These are phyloP conservation scores for Rhabdophis nuchalis DNA, from an alignment of 2,797 vertebrate species.

Conservation along the genomic window DNA sequence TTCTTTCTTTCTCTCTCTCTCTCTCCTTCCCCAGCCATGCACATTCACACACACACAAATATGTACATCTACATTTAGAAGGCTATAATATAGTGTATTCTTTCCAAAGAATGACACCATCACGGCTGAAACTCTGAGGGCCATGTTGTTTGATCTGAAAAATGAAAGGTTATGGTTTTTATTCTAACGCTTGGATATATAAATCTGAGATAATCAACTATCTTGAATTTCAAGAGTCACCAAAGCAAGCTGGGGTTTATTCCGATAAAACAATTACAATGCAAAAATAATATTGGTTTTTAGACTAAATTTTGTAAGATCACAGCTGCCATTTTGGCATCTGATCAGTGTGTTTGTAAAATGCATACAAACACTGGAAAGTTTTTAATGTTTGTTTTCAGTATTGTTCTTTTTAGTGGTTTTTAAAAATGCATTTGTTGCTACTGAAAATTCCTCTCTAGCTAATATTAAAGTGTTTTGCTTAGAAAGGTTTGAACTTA, in stretches of 20 bases:
- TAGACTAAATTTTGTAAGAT: neutral
- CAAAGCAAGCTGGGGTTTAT: neutral
- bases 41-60: neutral
- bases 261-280: neutral
- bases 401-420: neutral
- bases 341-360: neutral
- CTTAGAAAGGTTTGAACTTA: neutral
- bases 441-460: neutral
- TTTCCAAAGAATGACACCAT: neutral
- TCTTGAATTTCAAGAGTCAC: neutral
- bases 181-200: neutral
- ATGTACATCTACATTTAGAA: neutral
- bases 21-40: neutral
- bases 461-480: neutral
- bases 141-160: neutral
- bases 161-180: neutral
- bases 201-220: accelerated
- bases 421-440: neutral
- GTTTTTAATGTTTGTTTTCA: neutral
- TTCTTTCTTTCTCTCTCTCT: neutral
- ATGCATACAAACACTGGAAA: neutral
- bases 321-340: neutral
- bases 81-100: neutral
- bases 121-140: neutral
- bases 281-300: neutral